A percentile compares a stretch with the other conserved stretches of the same genome.
Conservation (phyloP, 2,113 vertebrate genomes). For the Oreochromis tanganicae region DNA sequence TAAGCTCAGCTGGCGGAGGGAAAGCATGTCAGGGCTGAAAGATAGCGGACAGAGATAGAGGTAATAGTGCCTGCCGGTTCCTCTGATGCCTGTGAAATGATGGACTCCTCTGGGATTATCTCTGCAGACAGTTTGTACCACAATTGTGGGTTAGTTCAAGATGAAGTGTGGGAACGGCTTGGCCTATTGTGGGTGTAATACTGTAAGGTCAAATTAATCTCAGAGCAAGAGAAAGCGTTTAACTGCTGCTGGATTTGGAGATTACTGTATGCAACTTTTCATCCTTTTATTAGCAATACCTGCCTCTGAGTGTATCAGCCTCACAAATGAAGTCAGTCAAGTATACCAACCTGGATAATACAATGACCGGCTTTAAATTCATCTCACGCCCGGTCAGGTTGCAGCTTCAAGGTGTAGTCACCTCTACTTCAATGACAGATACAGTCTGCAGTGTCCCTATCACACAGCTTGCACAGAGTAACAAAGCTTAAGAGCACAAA, state of each 20-base stretch:
- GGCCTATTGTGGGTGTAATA: constrained; percentile 4
- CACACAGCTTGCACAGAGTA: neutral
- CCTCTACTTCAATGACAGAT: neutral
- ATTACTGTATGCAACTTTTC: neutral
- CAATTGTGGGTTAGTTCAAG: neutral
- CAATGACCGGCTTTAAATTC: neutral
- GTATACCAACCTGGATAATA: neutral
- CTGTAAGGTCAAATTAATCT: constrained; percentile 28
- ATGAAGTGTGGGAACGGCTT: constrained; percentile 35
- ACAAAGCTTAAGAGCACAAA: neutral
- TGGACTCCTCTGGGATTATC: constrained; percentile 36
- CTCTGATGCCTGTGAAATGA: constrained; percentile 44
- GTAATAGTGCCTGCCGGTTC: constrained; percentile 33
- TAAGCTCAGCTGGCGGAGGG: constrained; percentile 21
- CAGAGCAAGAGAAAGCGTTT: neutral
- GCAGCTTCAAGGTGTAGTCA: neutral
- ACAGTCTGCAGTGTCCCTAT: neutral
- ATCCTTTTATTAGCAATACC: neutral
- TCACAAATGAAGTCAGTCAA: neutral
- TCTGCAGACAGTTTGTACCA: neutral
- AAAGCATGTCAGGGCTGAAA: constrained; percentile 4
- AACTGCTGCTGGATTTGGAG: neutral
- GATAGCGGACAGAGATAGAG: constrained; percentile 42
- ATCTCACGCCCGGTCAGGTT: neutral
- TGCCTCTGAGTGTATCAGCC: neutral